Base-by-base conservation (phyloP, 2,888 invertebrate species). In the Fissipunctia ypsillon region DNA sequence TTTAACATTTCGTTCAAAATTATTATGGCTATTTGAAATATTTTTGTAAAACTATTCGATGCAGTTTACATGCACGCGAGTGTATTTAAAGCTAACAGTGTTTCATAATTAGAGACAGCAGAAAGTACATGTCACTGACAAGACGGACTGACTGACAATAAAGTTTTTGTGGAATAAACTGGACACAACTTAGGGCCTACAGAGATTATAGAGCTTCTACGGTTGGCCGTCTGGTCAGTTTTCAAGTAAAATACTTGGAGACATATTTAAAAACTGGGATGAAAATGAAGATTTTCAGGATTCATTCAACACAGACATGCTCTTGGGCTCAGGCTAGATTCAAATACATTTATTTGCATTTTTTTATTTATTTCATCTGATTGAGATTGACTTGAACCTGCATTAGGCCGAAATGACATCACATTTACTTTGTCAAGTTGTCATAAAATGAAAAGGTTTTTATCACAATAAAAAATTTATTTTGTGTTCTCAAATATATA, bases 101-200 rank as follows among this genome's bases (percentile, higher is more conserved):
- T 73, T 83, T 69, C 59, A 38, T 52, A 83, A 83, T 61, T 70
- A 83, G 87, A 87, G 86, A 83, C 87, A 71, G 61, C 16, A 41
- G 2, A 63, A 63, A 69, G 60, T 16, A 35, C 50, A 64, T n/a
- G 41, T 25, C 9, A 52, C 2, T 57, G 25, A 16, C 35, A 65
- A 57, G 2, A 16, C 16, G 60, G 31, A 41, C 7, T 31, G 22
- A 19, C 41, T 38, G 38, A 22, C 22, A 14, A 63, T 6, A 6
- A 28, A 28, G 22, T n/a, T 41, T 6, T 5, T 66, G 63, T 2
- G 9, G 14, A 31, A 31, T 28, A 31, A 22, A 56, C 6, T 45
- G 19, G 14, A 35, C 14, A 35, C 5, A 38, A 45, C 35, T 25
- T 10, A 14, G 3, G 22, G 25, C 1, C 43, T 72, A 4, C 41